Percentiles rank a stretch among this genome's conserved stretches.
Evolutionary conservation across 2,113 vertebrate genomes (phyloP).

Genomic region (Pionites leucogaster): DNA sequence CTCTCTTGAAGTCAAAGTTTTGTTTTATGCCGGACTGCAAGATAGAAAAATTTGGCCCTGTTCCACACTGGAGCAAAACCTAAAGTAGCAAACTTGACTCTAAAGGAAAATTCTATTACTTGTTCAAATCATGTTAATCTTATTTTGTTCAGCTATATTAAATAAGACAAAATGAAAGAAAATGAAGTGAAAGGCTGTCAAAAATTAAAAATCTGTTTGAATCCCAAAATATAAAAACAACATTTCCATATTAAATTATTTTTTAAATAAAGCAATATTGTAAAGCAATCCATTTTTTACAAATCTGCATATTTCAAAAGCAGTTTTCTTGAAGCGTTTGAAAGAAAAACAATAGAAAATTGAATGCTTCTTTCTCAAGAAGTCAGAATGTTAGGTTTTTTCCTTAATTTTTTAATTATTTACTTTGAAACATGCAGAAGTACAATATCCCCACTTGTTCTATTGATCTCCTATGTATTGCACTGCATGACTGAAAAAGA

Average conservation of each 20-base stretch:
- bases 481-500: not conserved
- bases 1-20: not conserved
- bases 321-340: not conserved
- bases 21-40: not conserved
- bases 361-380: not conserved
- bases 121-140: not conserved
- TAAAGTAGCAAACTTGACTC: not conserved
- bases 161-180: not conserved
- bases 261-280: not conserved
- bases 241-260: not conserved
- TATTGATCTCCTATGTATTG: not conserved
- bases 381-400: not conserved
- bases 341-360: not conserved
- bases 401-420: not conserved
- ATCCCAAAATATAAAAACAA: not conserved
- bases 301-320: not conserved
- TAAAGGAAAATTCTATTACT: conserved; percentile 3
- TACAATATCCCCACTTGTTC: not conserved
- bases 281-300: not conserved
- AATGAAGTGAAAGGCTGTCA: not conserved
- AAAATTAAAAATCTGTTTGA: not conserved
- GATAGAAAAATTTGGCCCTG: not conserved
- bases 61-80: not conserved
- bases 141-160: not conserved
- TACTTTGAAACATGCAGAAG: not conserved